Base-by-base conservation (phyloP, 2,797 vertebrate genomes). In the Clarias laeviceps region DNA sequence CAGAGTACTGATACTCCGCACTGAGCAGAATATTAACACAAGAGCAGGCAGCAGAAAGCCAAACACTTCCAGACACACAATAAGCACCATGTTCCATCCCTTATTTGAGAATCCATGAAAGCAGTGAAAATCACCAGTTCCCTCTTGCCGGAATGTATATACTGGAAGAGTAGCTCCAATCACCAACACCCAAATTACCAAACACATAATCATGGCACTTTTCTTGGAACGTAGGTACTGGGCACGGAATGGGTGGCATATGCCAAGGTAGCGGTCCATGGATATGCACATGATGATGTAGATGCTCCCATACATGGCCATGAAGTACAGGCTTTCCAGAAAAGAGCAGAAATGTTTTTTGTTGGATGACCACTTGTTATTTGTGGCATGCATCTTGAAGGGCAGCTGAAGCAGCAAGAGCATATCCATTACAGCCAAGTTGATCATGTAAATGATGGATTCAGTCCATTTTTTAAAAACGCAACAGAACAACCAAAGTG, bases 401-500 rank as follows among this genome's bases (percentile, higher is more conserved):
- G 96, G 97, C 50, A 99, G 94, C 0, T 94, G 97, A n/a, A 97
- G 90, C 62, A 99, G 93, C 50, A 98, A 93, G 12, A 98, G 90
- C 45, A 97, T 27, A 59, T 99, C 97, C 62, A 97, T 96, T 65
- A 97, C 32, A 0, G 94, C 96, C 77, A 99, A 91, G 85, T 93
- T 99, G 89, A 96, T 96, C 96, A 99, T 97, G 93, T 96, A 98
- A 90, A 97, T 96, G 0, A 93, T 95, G 11, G 96, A 96, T 91
- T 96, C 97, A 0, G 91, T 95, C 93, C 94, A 94, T 90, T 95
- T 97, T 72, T 88, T 93, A 85, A 97, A 91, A 66, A 93, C 87
- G 62, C 72, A 0, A 37, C 94, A 94, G 89, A 98, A 97, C 59
- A 96, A 91, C 0, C 24, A 29, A 83, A 99, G 93, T 2, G 97